Conservation (phyloP, 30 jellyfish, hydroid and myxozoan species). For the Sanderia malayensis region DNA sequence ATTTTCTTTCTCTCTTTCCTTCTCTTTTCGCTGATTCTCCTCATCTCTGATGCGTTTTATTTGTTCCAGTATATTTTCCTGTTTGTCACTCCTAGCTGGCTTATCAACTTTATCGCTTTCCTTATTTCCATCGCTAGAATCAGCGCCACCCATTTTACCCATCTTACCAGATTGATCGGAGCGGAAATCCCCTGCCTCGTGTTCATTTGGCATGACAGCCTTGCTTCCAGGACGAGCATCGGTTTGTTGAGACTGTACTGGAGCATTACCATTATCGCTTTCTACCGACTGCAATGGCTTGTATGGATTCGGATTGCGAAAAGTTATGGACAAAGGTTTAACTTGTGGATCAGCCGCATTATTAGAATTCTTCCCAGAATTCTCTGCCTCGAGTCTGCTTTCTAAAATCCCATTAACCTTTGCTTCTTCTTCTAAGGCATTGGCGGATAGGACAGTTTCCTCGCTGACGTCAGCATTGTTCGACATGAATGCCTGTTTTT, state of each 20-base stretch:
- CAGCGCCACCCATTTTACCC: not conserved
- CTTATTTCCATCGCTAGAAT: not conserved
- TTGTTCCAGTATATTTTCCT: not conserved
- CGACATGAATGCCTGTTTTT: constrained; percentile 3
- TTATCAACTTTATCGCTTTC: not conserved
- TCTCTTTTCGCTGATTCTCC: not conserved
- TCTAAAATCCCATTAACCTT: constrained; percentile 1
- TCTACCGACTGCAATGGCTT: not conserved
- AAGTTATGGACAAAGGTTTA: not conserved
- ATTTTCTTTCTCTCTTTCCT: not conserved
- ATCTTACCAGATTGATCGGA: no score
- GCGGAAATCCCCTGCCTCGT: not conserved
- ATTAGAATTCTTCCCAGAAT: not conserved
- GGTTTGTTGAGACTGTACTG: not conserved
- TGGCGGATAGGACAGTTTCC: constrained; percentile 26
- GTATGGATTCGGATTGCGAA: constrained; percentile 1
- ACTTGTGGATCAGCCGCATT: no score
- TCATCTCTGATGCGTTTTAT: not conserved
- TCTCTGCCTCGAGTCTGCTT: no score
- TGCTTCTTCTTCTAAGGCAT: constrained; percentile 35
- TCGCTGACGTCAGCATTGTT: not conserved
- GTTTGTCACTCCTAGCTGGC: not conserved
- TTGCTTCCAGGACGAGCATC: no score
- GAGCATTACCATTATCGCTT: not conserved
- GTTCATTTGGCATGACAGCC: not conserved